These are phyloP conservation scores for Pionites leucogaster DNA, from an alignment of 2,113 vertebrate genomes.

Conservation along the genomic window DNA sequence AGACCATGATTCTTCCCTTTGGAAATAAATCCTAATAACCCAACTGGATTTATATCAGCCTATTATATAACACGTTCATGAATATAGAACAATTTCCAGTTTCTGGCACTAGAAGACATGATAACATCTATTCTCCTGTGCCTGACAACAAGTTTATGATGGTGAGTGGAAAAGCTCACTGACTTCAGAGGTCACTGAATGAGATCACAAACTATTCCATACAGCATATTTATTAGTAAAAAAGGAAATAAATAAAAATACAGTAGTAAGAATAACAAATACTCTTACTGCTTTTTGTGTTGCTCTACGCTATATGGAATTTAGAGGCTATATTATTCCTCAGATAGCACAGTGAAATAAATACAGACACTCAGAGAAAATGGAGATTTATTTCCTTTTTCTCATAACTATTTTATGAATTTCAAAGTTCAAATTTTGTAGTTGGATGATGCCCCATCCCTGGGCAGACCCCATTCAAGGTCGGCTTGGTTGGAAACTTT, in stretches of 20 bases:
- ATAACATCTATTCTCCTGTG: background rate
- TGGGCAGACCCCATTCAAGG: background rate
- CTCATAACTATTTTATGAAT: background rate
- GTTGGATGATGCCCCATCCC: background rate
- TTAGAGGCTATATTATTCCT: background rate
- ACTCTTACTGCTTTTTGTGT: background rate
- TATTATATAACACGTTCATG: background rate
- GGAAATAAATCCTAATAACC: background rate
- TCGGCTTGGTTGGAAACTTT: background rate
- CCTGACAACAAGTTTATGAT: background rate
- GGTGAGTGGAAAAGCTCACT: background rate
- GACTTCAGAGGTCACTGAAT: background rate
- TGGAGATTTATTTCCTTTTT: too few relatives aligned
- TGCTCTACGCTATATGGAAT: background rate
- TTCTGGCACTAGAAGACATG: background rate
- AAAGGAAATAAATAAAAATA: background rate
- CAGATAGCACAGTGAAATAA: background rate
- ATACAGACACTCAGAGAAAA: background rate
- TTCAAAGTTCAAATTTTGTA: background rate
- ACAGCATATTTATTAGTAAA: background rate
- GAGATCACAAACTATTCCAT: background rate
- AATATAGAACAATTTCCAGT: background rate
- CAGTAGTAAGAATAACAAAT: background rate
- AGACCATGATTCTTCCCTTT: background rate
- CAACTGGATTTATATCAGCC: background rate